These are phyloP conservation scores for Pinna nobilis DNA, from an alignment of 1,140 invertebrate species.

Conservation along the genomic window DNA sequence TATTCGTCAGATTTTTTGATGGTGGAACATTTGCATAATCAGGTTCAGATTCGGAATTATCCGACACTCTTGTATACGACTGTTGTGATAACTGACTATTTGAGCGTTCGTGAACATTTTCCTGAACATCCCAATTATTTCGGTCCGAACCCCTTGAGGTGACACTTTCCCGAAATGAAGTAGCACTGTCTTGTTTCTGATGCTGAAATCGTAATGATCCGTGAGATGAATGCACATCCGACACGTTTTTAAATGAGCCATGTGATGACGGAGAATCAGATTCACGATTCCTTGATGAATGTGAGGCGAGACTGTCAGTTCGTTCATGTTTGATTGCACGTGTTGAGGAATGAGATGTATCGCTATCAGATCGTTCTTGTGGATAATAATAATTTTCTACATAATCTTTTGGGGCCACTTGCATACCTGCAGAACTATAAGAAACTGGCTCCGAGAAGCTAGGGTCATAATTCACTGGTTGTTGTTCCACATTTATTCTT, in stretches of 20 bases:
- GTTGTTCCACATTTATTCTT: conserved; percentile 60
- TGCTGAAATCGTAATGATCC: conserved; percentile 67
- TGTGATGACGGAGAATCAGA: conserved; percentile 75
- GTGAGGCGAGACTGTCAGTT: conserved; percentile 59
- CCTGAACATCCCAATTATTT: conserved; percentile 43
- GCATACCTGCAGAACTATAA: conserved; percentile 31
- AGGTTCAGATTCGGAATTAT: conserved; percentile 58
- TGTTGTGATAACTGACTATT: conserved; percentile 55
- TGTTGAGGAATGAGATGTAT: conserved; percentile 69
- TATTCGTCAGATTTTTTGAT: conserved; percentile 25
- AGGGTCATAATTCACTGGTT: conserved; percentile 45
- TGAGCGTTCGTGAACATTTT: conserved; percentile 47
- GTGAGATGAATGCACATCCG: conserved; percentile 70
- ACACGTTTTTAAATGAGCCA: conserved; percentile 71
- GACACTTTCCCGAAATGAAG: conserved; percentile 61
- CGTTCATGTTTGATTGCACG: conserved; percentile 52
- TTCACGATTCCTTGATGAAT: conserved; percentile 71
- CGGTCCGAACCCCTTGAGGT: conserved; percentile 62
- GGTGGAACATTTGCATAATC: conserved; percentile 71
- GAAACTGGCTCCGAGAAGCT: conserved; percentile 26
- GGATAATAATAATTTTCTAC: conserved; percentile 52
- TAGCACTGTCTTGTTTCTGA: conserved; percentile 56
- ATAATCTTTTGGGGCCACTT: conserved; percentile 40
- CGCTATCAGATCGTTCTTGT: conserved; percentile 71
- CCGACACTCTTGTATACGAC: conserved; percentile 26